These are phyloP conservation scores for Leptura quadrifasciata DNA, from an alignment of 2,888 invertebrate species.

Conservation along the genomic window DNA sequence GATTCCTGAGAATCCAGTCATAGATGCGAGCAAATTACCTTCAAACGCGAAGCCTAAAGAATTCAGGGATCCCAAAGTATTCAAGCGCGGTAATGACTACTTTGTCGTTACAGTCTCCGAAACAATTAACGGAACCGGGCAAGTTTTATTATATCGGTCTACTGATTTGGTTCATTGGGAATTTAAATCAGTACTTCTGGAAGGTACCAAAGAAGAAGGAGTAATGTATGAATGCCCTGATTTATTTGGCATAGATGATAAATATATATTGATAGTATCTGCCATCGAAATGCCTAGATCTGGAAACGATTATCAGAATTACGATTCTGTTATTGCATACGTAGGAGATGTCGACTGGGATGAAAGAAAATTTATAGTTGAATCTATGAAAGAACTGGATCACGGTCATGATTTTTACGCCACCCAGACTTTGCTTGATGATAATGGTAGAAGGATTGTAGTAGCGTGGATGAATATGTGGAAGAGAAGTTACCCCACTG, in stretches of 20 bases:
- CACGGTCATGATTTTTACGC: conserved; percentile 75
- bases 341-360: conserved; percentile 71
- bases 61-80: conserved; percentile 75
- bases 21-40: conserved; percentile 68
- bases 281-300: conserved; percentile 72
- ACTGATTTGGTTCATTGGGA: conserved; percentile 65
- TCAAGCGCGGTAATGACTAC: conserved; percentile 71
- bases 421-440: conserved; percentile 71
- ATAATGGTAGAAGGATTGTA: conserved; percentile 67
- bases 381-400: conserved; percentile 51
- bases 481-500: conserved; percentile 70
- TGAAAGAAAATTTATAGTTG: conserved; percentile 62
- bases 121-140: conserved; percentile 65
- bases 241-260: conserved; percentile 72
- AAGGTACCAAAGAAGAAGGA: conserved; percentile 53
- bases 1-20: conserved; percentile 56
- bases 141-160: conserved; percentile 71
- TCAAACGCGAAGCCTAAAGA: conserved; percentile 70
- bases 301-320: conserved; percentile 65
- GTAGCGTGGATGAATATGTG: conserved; percentile 75
- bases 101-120: conserved; percentile 72
- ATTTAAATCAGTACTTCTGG: conserved; percentile 45
- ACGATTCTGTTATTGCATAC: conserved; percentile 71
- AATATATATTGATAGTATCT: conserved; percentile 73
- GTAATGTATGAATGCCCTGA: conserved; percentile 77